Evolutionary conservation across 1,140 invertebrate genomes (phyloP), one percentile per base, ranked within the genome.

Genomic region (Scaptomyza montana): DNA sequence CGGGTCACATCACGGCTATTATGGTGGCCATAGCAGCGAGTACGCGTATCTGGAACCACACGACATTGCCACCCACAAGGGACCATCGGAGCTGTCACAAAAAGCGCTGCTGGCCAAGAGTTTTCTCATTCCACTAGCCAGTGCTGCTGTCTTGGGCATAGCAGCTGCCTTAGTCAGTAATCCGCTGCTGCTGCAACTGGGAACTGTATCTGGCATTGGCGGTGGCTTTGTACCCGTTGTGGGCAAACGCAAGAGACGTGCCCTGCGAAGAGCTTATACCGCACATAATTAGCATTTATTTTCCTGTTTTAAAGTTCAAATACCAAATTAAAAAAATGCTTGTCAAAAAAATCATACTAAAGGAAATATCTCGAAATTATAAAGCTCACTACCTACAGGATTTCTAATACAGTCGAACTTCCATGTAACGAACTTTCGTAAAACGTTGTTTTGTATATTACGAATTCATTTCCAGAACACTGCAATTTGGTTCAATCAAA

Each of bases 141-240:
- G 96, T 36, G 94, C 96, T 8, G 96, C 96, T 1, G 92, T 97
- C 8, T 93, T 97, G 28, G 96, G 96, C 19, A 96, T 96, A 5
- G 95, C 96, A 0, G 96, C 96, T 19, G 95, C 96, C 3, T 92
- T 96, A 41, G 95, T 95, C 41, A 94, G 94, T 51, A 96, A 96
- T 92, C 96, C 96, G 1, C 93, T 96, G 33, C 93, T 97, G 10
- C 90, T 97, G 5, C 96, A 96, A 84, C 92, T 97, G 33, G 95
- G 96, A 51, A 94, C 95, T 4, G 93, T 96, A 8, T 93, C 94
- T 2, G 90, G 84, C 12, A n/a, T 87, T 9, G 94, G 95, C 2
- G 94, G 95, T 1, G 90, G 86, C 9, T 55, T 86, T 7, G 94
- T 94, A 0, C 71, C 67, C 10, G 43, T 90, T 10, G 75, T 91